These are phyloP conservation scores for Melierax canorus DNA, from an alignment of 2,113 vertebrate genomes.

Conservation along the genomic window DNA sequence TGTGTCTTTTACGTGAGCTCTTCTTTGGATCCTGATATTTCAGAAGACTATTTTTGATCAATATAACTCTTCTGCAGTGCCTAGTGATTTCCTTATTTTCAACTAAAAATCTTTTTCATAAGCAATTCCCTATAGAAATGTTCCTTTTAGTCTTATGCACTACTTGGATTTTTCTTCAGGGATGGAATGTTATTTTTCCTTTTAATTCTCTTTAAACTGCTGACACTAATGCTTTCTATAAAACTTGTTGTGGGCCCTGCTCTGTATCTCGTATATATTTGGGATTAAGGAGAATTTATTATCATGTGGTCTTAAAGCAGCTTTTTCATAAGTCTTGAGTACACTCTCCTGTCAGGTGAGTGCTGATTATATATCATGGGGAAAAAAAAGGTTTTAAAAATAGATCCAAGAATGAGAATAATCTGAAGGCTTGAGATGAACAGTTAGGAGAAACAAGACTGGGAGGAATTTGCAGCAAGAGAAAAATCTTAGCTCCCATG, in stretches of 20 bases:
- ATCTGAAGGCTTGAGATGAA: neutral
- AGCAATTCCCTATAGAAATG: conserved; percentile 6
- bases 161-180: conserved; percentile 8
- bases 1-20: neutral
- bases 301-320: conserved; percentile 26
- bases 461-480: neutral
- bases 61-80: neutral
- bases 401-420: conserved; percentile 2
- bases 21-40: neutral
- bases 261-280: neutral
- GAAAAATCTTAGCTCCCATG: neutral
- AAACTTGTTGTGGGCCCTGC: conserved; percentile 4
- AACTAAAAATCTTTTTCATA: conserved; percentile 29
- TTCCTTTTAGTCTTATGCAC: neutral
- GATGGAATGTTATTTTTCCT: conserved; percentile 25
- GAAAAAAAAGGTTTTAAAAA: conserved; percentile 5
- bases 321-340: conserved; percentile 15
- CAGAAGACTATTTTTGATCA: conserved; percentile 27
- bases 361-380: neutral
- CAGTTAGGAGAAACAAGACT: neutral
- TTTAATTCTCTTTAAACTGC: conserved; percentile 47
- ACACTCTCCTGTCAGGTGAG: conserved; percentile 32
- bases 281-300: conserved; percentile 43
- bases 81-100: conserved; percentile 22
- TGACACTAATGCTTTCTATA: conserved; percentile 48